Evolutionary conservation across 2,113 vertebrate species (phyloP), one percentile per base, ranked within the genome.

Genomic region (Phycodurus eques): DNA sequence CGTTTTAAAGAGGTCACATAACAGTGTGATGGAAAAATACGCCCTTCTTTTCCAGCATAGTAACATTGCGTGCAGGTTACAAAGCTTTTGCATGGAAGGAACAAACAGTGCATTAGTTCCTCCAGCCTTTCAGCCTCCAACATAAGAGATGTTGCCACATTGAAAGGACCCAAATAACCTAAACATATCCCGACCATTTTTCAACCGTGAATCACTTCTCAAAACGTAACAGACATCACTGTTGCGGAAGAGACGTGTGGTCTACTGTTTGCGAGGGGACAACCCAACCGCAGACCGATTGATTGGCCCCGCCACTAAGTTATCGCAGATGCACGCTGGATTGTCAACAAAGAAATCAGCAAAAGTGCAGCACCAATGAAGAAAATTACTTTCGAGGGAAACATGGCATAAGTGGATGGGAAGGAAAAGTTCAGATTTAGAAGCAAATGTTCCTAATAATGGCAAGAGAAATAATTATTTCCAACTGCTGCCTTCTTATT

Each of bases 261-360:
- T 70, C 62, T 68, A 49, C 60, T 42, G 77, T 70, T 75, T 63
- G 17, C 1, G 2, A 69, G 14, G 43, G 61, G 71, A 80, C 71
- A 67, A 68, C 47, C 3, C 71, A 71, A 82, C 72, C 72, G 14
- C 78, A 86, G 74, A 78, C 68, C 77, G 61, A 71, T 80, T 83
- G 63, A 82, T 85, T 74, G 65, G 71, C 14, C 60, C 10, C 14
- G 54, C 79, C 85, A 72, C 87, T 87, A 88, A 88, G 75, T 86
- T 82, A 87, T 85, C 68, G 73, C 87, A 91, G 80, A 88, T 86
- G 87, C 70, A 77, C 0, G 0, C 49, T 60, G 66, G 67, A 54
- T 77, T 70, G 71, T 74, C 61, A 75, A 80, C 57, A 63, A 73
- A 73, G 70, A 73, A 75, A 75, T 64, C 20, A 81, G 53, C 63